Evolutionary conservation across 2,888 invertebrate species (phyloP), one percentile per base, ranked within the genome.

Genomic region (Amphiduros pacificus): DNA sequence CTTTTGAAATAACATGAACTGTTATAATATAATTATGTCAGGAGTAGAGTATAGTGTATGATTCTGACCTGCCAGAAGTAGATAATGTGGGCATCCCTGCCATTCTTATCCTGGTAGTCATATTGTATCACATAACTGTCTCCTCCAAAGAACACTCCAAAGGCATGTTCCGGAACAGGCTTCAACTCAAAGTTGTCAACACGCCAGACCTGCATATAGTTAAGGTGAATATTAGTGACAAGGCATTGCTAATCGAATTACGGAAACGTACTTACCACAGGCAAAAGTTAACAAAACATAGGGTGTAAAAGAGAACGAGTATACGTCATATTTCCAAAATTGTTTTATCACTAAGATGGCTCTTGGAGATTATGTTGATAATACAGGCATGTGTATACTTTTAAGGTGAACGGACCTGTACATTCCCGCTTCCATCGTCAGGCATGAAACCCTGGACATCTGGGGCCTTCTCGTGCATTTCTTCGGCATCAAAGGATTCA

Each of bases 81-180:
- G 20, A 91, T 84, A 65, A 90, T 84, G 75, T 88, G 87, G 73
- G 88, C 87, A 20, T 72, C 59, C 56, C 84, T 83, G 26, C 85
- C 86, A 68, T 59, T 59, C 9, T 61, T 26, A 5, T 36, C 55
- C n/a, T 26, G 26, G 81, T 91, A 92, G 28, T 88, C 89, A 83
- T 95, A 94, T 51, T 90, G 87, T 68, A 92, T 86, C 64, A 94
- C 86, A 84, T 91, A 93, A 79, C 91, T 91, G 83, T 91, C 91
- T n/a, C 87, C 88, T 66, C 89, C 88, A 82, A 88, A 91, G 83
- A 93, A 92, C 54, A 87, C 87, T 3, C 90, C 90, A 62, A 88
- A 86, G 71, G 88, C 87, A 52, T 88, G 86, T 55, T 87, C 84
- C 44, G 89, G 87, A 68, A 91, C 84, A 78, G 89, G 87, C 2